phyloP scores from a whole-genome alignment of 2,113 vertebrate species.

The Sinocyclocheilus anshuiensis region DNA sequence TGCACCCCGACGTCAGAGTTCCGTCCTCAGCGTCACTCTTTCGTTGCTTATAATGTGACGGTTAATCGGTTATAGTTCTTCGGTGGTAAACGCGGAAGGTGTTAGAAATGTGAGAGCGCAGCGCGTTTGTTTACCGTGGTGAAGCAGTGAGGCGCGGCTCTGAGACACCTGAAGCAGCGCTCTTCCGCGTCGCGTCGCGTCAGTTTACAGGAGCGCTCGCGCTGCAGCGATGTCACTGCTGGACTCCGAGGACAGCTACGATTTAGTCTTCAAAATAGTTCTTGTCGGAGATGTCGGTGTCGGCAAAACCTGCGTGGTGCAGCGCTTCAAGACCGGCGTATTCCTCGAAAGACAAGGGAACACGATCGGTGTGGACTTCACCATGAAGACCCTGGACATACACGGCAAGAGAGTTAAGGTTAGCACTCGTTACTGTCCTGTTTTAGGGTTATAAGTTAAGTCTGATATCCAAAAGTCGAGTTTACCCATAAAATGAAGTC shows the following conservation, averaged over 20 bases:
- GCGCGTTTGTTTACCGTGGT: too few species aligned
- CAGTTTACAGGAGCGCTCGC: too few species aligned
- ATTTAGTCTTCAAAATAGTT: conserved; percentile 86
- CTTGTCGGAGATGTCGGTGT: conserved; percentile 86
- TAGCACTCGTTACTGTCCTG: too few species aligned
- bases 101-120: not conserved
- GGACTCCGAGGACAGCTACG: conserved; percentile 80
- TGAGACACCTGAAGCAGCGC: conserved; percentile 40
- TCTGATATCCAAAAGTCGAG: too few species aligned
- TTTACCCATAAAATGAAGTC: too few species aligned
- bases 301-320: conserved; percentile 87
- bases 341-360: conserved; percentile 84
- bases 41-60: not conserved
- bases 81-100: not conserved
- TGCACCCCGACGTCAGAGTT: not conserved
- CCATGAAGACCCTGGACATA: conserved; percentile 85
- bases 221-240: conserved; percentile 54
- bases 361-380: conserved; percentile 88
- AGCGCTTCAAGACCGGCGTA: conserved; percentile 84
- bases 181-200: conserved; percentile 55
- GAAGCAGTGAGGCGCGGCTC: not conserved
- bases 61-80: too few species aligned
- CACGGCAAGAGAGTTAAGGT: conserved; percentile 85
- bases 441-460: too few species aligned
- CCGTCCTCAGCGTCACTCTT: too few species aligned